Percentiles rank a stretch among this genome's conserved stretches.
Evolutionary conservation across 2,113 vertebrate species (phyloP).

Genomic region (Ameiurus melas): DNA sequence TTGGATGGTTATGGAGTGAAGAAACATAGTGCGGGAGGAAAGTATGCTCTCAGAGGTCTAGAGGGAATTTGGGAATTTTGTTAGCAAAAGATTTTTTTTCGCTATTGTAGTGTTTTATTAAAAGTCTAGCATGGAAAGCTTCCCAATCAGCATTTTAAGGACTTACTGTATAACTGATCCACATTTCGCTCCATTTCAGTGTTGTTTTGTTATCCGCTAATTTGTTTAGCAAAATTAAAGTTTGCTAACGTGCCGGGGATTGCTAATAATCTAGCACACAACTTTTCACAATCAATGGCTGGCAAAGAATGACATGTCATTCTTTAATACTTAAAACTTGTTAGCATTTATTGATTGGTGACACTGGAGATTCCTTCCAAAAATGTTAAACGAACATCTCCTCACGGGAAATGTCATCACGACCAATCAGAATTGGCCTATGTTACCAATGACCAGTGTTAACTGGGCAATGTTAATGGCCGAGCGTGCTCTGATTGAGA

Average conservation of each 20-base stretch:
- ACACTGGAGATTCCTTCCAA: background rate
- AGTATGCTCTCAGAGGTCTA: slow-evolving; percentile 4
- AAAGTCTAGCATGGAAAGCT: background rate
- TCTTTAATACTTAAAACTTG: background rate
- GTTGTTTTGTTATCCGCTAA: background rate
- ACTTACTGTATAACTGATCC: background rate
- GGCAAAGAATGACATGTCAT: background rate
- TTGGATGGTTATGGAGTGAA: background rate
- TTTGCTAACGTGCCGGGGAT: background rate
- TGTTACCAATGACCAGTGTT: background rate
- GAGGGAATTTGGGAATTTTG: background rate
- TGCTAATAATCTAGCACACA: background rate
- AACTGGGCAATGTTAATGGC: background rate
- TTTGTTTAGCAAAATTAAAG: background rate
- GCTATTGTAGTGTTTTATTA: background rate
- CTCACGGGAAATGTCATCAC: background rate
- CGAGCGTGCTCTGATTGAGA: background rate
- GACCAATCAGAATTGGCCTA: background rate
- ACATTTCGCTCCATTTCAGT: background rate
- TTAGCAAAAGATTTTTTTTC: background rate
- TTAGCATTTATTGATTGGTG: background rate
- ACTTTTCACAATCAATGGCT: background rate
- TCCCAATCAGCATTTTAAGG: background rate
- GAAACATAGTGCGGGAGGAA: background rate
- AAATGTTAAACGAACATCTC: background rate